Conservation (phyloP, 2,888 invertebrate species). For the Zele albiditarsus region DNA sequence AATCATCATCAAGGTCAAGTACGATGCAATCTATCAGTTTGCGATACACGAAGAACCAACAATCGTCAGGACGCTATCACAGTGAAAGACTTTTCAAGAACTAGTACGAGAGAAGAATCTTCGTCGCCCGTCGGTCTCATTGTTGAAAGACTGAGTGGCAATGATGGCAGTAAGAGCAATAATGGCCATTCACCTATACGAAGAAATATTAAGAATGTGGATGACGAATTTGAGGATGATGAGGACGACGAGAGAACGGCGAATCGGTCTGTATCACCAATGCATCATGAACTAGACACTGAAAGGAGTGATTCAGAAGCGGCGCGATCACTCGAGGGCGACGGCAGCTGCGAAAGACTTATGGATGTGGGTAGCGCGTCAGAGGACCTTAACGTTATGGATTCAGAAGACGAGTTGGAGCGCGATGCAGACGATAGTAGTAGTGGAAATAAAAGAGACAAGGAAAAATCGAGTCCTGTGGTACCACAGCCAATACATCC, state of each 20-base stretch:
- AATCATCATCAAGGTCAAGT: conserved; percentile 9
- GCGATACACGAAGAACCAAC: conserved; percentile 40
- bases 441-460: conserved; percentile 54
- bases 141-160: conserved; percentile 44
- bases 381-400: conserved; percentile 71
- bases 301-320: conserved; percentile 69
- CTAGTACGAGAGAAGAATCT: conserved; percentile 61
- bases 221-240: conserved; percentile 47
- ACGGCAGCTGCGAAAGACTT: conserved; percentile 64
- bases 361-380: conserved; percentile 68
- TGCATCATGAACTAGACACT: conserved; percentile 61
- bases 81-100: conserved; percentile 68
- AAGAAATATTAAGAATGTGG: conserved; percentile 41
- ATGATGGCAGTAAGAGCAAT: conserved; percentile 37
- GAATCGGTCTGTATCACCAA: conserved; percentile 65
- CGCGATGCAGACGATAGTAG: conserved; percentile 59
- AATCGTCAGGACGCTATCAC: conserved; percentile 62
- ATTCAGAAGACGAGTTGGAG: conserved; percentile 67
- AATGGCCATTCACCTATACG: conserved; percentile 47
- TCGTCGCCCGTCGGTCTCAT: conserved; percentile 63
- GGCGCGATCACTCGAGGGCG: conserved; percentile 68
- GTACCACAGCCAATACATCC: conserved; percentile 81
- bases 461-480: conserved; percentile 75
- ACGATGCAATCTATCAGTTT: conserved; percentile 33
- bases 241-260: conserved; percentile 59